phyloP scores from a whole-genome alignment of 2,797 vertebrate genomes.

The Poecile montanus region DNA sequence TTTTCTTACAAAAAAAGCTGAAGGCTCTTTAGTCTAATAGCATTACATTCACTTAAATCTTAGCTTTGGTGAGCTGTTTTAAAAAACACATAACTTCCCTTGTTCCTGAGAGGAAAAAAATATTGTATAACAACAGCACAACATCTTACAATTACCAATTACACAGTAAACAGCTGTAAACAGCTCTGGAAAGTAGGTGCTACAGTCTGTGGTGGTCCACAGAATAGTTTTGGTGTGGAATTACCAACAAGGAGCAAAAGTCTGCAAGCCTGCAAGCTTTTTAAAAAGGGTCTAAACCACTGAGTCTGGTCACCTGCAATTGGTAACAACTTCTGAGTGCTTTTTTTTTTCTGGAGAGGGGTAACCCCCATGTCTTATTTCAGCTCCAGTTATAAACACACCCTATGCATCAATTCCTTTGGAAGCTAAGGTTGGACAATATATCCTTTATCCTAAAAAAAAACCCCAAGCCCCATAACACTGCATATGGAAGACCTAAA shows the following conservation, averaged over 20 bases:
- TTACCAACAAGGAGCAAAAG: neutral
- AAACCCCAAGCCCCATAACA: neutral
- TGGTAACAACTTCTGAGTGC: neutral
- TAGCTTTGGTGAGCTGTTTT: slow-evolving; percentile 53
- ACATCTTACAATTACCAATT: neutral
- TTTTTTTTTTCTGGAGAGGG: neutral
- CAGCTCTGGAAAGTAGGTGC: neutral
- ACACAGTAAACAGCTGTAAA: neutral
- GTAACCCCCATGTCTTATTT: neutral
- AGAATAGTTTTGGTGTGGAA: neutral
- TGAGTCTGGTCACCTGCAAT: neutral
- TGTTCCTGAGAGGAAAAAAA: slow-evolving; percentile 42
- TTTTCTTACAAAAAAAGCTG: neutral
- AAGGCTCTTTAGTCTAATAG: slow-evolving; percentile 51
- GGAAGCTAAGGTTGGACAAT: neutral
- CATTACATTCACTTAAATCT: slow-evolving; percentile 60
- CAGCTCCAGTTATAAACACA: neutral
- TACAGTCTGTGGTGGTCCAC: neutral
- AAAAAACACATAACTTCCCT: slow-evolving; percentile 47
- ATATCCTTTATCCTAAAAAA: neutral
- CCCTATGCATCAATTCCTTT: neutral
- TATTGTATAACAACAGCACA: neutral
- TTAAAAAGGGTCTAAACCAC: neutral
- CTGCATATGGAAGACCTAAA: neutral
- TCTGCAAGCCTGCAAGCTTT: neutral